phyloP scores from a whole-genome alignment of 1,140 invertebrate species.

The Ruditapes philippinarum region DNA sequence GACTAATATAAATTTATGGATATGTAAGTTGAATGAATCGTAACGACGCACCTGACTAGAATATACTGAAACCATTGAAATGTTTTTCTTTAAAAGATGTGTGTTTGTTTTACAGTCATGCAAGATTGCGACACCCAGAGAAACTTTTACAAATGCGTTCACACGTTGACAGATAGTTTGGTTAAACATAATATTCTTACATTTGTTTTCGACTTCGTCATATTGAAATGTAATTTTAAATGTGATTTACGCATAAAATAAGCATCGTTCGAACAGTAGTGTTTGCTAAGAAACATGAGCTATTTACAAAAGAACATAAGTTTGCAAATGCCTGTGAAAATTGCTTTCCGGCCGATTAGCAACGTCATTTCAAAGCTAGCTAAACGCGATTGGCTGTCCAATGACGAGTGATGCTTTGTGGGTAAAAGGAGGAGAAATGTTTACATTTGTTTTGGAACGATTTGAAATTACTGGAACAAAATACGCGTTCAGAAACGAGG shows the following conservation, averaged over 20 bases:
- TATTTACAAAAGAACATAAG: constrained; percentile 50
- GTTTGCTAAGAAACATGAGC: constrained; percentile 49
- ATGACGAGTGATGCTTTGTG: constrained; percentile 19
- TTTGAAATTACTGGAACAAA: constrained; percentile 54
- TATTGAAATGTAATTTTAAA: constrained; percentile 8
- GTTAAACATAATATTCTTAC: neutral
- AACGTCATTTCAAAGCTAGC: constrained; percentile 22
- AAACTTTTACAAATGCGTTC: too few species aligned
- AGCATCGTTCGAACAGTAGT: constrained; percentile 7
- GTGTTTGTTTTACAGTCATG: too few species aligned
- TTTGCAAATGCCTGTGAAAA: constrained; percentile 59
- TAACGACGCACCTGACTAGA: too few species aligned
- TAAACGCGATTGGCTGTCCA: neutral
- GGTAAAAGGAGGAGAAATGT: neutral
- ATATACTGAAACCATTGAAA: too few species aligned
- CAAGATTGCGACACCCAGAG: too few species aligned
- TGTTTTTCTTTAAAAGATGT: too few species aligned
- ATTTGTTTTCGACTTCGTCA: constrained; percentile 19
- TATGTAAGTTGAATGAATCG: too few species aligned
- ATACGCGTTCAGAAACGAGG: neutral
- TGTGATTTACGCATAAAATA: constrained; percentile 34
- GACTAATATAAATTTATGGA: too few species aligned
- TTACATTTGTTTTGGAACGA: constrained; percentile 54
- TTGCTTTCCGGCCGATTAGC: constrained; percentile 45
- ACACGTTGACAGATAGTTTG: too few species aligned